Evolutionary conservation across 2,797 vertebrate species (phyloP), one percentile per base, ranked within the genome.

Genomic region (Heliangelus exortis): DNA sequence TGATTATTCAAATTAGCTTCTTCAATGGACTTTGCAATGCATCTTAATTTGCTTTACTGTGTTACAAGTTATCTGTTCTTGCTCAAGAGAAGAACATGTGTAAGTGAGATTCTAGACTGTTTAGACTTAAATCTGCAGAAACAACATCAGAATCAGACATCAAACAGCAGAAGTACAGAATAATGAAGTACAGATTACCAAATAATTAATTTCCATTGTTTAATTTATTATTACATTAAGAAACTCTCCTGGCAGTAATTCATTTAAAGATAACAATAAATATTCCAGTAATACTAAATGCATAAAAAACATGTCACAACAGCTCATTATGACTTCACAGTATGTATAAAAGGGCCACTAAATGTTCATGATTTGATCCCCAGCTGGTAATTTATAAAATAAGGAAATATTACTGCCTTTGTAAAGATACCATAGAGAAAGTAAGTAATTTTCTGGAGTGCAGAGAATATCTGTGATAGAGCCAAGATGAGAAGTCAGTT

Each of bases 1-100:
- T 91, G 54, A 79, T 87, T 89, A 89, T 94, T 95, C 43, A 95
- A 89, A 95, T 85, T 91, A 91, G 8, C 16, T 87, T 80, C 61
- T 89, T 89, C 89, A 94, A 94, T 75, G 62, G 83, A 74, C 68
- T 89, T 20, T 77, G 61, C 87, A 95, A 92, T 62, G 23, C 18
- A 83, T 41, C 31, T 11, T 68, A 92, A 85, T 91, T 84, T 84
- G 8, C 53, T 86, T 85, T 82, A 80, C 83, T 87, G 19, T 85
- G 51, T 80, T 89, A 72, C 57, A 92, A 62, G 77, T 92, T 2
- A 51, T 93, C 21, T 77, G 12, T 65, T 84, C 41, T 87, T 74
- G 26, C 34, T 20, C 21, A 48, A 76, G 45, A 23, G 36, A 16
- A 84, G 77, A 61, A 81, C 68, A 41, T 21, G 19, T 51, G 2